Conservation (phyloP, 2,888 invertebrate genomes). For the Isoperla grammatica region DNA sequence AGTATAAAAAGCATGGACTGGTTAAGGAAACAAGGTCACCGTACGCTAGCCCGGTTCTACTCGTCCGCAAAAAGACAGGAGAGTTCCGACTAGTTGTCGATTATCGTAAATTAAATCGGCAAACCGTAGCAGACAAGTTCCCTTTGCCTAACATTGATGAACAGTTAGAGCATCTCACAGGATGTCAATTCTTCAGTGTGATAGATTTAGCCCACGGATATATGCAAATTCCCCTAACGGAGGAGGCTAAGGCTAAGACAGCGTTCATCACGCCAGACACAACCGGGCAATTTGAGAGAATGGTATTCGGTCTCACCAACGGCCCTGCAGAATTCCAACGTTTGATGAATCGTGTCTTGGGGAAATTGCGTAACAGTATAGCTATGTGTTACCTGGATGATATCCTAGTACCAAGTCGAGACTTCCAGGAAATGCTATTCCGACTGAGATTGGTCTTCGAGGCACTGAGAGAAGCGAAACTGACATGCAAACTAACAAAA, state of each 20-base stretch:
- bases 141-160: conserved; percentile 41
- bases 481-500: background rate
- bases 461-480: background rate
- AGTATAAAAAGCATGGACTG: conserved; percentile 29
- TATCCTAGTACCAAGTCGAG: conserved; percentile 32
- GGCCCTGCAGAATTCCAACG: conserved; percentile 40
- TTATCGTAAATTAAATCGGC: conserved; percentile 36
- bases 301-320: conserved; percentile 41
- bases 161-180: conserved; percentile 36
- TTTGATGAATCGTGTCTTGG: conserved; percentile 36
- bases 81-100: conserved; percentile 35
- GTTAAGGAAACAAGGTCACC: conserved; percentile 35
- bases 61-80: conserved; percentile 34
- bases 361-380: conserved; percentile 23
- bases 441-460: conserved; percentile 30
- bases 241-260: conserved; percentile 40
- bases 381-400: conserved; percentile 35
- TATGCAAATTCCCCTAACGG: conserved; percentile 39
- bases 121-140: conserved; percentile 37
- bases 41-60: conserved; percentile 34
- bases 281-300: conserved; percentile 38
- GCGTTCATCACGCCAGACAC: no score
- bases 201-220: conserved; percentile 38
- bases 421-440: conserved; percentile 30
- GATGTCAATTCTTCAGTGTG: conserved; percentile 35